Evolutionary conservation across 2,797 vertebrate genomes (phyloP), one percentile per base, ranked within the genome.

Genomic region (Monodelphis domestica): DNA sequence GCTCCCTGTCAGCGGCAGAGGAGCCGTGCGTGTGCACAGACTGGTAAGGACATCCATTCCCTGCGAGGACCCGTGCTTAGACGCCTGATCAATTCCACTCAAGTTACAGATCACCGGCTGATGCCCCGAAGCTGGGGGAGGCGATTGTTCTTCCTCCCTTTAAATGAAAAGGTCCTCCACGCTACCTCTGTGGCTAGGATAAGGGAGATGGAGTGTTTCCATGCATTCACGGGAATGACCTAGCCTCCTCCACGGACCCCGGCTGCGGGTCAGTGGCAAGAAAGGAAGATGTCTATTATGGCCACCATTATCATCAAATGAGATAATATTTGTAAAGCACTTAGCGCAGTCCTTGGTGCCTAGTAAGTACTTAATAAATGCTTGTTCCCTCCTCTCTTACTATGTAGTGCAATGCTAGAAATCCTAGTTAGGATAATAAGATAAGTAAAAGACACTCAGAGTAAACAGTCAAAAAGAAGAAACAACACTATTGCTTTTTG

Each of bases 21-120:
- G n/a, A n/a, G n/a, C n/a, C n/a, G 88, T 94, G 93, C 94, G 93
- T 94, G 59, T 38, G 97, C n/a, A n/a, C n/a, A n/a, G n/a, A n/a
- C 89, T 89, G 6, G 91, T 89, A 96, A 96, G 84, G 93, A 95
- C 93, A 96, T 33, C 38, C 92, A 96, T 87, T 70, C 88, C 92
- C 91, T 89, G 92, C 55, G 10, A 24, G 29, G 93, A 24, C 89
- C 33, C n/a, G 38, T 70, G 88, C 57, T 94, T 28, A 33, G 88
- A 87, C 38, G 91, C 15, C 6, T 0, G 14, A 91, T 94, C 91
- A 53, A 4, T 91, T 94, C 91, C 92, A 57, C 55, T 53, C 50
- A 30, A 33, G 52, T 0, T 91, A 78, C 17, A 15, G 4, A 24
- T 38, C 87, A 89, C 50, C 84, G 17, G 28, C 29, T 59, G 38